A percentile compares a stretch with the other conserved stretches of the same genome.
Evolutionary conservation across 2,888 invertebrate genomes (phyloP).

Genomic region (Stictocephala bisonia): DNA sequence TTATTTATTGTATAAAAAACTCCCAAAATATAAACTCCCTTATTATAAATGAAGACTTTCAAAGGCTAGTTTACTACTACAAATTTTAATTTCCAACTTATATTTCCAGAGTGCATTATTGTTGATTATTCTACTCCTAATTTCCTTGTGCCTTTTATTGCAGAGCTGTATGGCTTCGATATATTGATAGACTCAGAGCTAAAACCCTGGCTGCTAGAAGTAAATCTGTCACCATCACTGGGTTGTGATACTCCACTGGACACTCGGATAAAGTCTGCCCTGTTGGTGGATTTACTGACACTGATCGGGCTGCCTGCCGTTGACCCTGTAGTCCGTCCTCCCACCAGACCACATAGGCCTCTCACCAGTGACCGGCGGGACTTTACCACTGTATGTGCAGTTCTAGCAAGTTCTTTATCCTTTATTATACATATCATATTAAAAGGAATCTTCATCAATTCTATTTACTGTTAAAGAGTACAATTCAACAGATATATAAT

Average conservation of each 20-base stretch:
- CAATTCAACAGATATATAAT: too few relatives aligned
- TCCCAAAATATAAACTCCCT: too few relatives aligned
- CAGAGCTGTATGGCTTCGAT: constrained; percentile 95
- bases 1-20: too few relatives aligned
- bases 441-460: too few relatives aligned
- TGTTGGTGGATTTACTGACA: constrained; percentile 91
- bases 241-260: constrained; percentile 95
- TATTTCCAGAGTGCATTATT: not conserved
- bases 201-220: constrained; percentile 96
- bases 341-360: constrained; percentile 49
- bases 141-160: constrained; percentile 59
- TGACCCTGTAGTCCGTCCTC: constrained; percentile 72
- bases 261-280: constrained; percentile 90
- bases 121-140: not conserved
- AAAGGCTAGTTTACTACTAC: too few relatives aligned
- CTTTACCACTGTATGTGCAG: too few relatives aligned
- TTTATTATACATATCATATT: too few relatives aligned
- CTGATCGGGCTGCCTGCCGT: constrained; percentile 88
- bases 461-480: too few relatives aligned
- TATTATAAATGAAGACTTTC: too few relatives aligned
- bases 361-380: too few relatives aligned
- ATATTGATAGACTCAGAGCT: constrained; percentile 90
- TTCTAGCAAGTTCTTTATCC: too few relatives aligned
- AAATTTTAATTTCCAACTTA: too few relatives aligned
- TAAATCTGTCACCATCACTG: constrained; percentile 92